Evolutionary conservation across 1,140 invertebrate species (phyloP).

Genomic region (Meloidogyne chitwoodi): DNA sequence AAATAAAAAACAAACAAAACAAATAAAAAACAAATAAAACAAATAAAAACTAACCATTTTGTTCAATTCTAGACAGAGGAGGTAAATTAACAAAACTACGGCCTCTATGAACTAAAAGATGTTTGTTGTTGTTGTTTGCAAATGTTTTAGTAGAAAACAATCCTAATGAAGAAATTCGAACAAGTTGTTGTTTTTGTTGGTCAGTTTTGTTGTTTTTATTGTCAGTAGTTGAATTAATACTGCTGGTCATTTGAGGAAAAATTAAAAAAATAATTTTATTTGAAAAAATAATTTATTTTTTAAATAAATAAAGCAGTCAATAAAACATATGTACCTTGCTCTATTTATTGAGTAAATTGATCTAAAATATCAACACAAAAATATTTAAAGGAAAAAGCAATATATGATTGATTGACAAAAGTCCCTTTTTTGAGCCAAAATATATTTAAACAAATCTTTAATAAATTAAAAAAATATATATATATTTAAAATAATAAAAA

Average conservation of each 20-base stretch:
- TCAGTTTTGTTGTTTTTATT: neutral
- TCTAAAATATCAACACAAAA: no score
- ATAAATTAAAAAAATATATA: no score
- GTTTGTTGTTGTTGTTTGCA: neutral
- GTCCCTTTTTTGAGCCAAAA: no score
- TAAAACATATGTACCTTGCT: no score
- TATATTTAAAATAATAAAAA: no score
- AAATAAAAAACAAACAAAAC: neutral
- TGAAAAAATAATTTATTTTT: neutral
- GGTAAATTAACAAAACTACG: conserved; percentile 21
- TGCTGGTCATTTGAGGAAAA: neutral
- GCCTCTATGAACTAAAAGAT: neutral
- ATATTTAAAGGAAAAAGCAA: no score
- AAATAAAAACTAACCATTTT: conserved; percentile 11
- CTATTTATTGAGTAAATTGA: no score
- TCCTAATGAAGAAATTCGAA: neutral
- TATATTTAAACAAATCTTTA: no score
- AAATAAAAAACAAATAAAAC: neutral
- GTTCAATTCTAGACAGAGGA: conserved; percentile 16
- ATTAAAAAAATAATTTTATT: neutral
- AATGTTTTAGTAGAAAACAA: neutral
- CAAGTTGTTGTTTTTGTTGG: neutral
- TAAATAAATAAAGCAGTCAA: no score
- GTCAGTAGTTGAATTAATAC: neutral
- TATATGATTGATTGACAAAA: no score